These are phyloP conservation scores for Cacoxenus indagator DNA, from an alignment of 2,888 invertebrate genomes.

Conservation along the genomic window DNA sequence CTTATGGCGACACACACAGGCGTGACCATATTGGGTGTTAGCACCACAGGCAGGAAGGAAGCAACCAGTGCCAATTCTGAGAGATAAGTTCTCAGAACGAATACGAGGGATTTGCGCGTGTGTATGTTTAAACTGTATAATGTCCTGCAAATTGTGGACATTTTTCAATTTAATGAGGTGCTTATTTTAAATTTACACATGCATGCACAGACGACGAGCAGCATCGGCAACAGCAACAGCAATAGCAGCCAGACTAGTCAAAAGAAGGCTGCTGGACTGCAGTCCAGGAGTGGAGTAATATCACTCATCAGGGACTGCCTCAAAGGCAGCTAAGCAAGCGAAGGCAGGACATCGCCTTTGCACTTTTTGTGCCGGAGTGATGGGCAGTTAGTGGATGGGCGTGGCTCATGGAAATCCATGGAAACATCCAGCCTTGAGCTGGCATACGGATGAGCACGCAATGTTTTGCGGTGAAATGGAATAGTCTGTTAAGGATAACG, in stretches of 20 bases:
- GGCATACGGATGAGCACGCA: not conserved
- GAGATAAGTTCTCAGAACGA: constrained; percentile 21
- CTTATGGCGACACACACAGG: constrained; percentile 16
- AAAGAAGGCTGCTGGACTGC: not conserved
- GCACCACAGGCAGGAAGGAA: not conserved
- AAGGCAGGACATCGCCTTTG: not conserved
- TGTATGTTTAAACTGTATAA: constrained; percentile 48
- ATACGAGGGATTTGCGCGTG: constrained; percentile 4
- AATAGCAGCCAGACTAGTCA: constrained; percentile 13
- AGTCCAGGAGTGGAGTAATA: not conserved
- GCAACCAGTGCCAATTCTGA: not conserved
- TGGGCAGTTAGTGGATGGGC: constrained; percentile 6
- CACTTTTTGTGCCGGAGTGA: not conserved
- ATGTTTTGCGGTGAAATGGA: constrained; percentile 33
- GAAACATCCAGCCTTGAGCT: not conserved
- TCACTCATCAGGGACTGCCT: too few species aligned
- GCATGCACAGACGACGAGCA: constrained; percentile 34
- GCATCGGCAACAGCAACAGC: not conserved
- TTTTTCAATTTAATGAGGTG: constrained; percentile 67
- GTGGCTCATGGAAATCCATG: not conserved
- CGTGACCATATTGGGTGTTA: not conserved
- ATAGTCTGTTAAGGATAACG: constrained; percentile 36
- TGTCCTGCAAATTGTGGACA: constrained; percentile 59
- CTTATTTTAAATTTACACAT: constrained; percentile 64
- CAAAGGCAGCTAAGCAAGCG: not conserved